Evolutionary conservation across 2,113 vertebrate species (phyloP).

Genomic region (Chamaetylas fuelleborni): DNA sequence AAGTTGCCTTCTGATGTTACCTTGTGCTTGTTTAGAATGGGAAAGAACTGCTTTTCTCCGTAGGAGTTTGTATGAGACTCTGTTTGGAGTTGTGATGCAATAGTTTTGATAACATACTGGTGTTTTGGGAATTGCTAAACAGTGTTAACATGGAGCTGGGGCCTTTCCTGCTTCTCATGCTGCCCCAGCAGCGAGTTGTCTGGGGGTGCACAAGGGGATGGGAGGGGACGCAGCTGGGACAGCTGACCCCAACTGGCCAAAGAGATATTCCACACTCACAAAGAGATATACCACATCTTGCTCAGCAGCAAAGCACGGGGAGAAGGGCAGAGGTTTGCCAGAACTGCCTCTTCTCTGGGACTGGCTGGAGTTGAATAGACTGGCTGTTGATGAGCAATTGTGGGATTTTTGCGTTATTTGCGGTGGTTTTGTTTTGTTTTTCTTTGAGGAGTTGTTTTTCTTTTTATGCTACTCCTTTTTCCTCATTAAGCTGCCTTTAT

Average conservation of each 20-base stretch:
- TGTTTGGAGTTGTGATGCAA: background rate
- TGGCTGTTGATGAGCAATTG: background rate
- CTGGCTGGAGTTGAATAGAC: background rate
- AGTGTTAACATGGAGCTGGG: accelerated
- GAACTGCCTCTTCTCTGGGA: background rate
- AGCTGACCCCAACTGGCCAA: background rate
- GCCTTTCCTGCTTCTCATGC: background rate
- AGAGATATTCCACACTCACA: background rate
- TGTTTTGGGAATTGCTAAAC: background rate
- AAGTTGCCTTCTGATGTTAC: background rate
- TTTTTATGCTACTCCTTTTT: background rate
- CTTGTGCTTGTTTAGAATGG: background rate
- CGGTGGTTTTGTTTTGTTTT: background rate
- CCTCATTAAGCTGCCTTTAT: background rate
- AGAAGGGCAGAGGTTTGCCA: background rate
- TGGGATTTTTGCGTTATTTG: background rate
- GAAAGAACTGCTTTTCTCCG: background rate
- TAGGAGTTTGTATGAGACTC: background rate
- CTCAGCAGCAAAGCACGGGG: background rate
- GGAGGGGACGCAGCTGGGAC: background rate
- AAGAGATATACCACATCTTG: accelerated
- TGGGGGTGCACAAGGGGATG: background rate
- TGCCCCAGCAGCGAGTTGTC: accelerated
- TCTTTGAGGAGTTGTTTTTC: background rate
- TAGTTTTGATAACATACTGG: background rate